Percentiles rank a stretch among this genome's conserved stretches.
Conservation (phyloP, 2,888 invertebrate genomes). For the Drosophila neotestacea region DNA sequence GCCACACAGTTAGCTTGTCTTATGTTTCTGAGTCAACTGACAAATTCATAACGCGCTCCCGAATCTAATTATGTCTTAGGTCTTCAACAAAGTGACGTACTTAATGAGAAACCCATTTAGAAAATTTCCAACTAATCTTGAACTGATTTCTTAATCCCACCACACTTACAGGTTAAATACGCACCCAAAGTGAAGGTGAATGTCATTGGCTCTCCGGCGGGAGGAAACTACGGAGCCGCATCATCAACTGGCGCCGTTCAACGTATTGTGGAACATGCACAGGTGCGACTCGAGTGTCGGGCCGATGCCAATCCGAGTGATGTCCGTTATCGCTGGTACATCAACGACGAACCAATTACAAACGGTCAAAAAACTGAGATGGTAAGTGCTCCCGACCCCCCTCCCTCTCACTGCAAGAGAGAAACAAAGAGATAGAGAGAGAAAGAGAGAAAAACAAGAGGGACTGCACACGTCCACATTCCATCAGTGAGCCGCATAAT, state of each 20-base stretch:
- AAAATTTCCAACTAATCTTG: background rate
- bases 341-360: constrained; percentile 92
- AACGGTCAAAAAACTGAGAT: constrained; percentile 93
- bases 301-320: constrained; percentile 96
- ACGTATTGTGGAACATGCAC: constrained; percentile 91
- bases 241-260: constrained; percentile 80
- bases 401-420: constrained; percentile 24
- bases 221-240: background rate
- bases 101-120: background rate
- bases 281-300: constrained; percentile 92
- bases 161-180: constrained; percentile 90
- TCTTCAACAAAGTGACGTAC: background rate
- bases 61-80: constrained; percentile 25
- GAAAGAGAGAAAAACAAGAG: background rate
- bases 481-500: constrained; percentile 66
- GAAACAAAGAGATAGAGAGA: background rate
- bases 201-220: constrained; percentile 84
- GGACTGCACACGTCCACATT: constrained; percentile 47
- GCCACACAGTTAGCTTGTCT: constrained; percentile 2
- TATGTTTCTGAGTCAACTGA: constrained; percentile 25
- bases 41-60: constrained; percentile 51
- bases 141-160: constrained; percentile 3
- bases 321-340: constrained; percentile 94
- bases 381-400: constrained; percentile 85
- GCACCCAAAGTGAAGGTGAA: constrained; percentile 94